Conservation (phyloP, 2,113 vertebrate species). For the Excalfactoria chinensis region DNA sequence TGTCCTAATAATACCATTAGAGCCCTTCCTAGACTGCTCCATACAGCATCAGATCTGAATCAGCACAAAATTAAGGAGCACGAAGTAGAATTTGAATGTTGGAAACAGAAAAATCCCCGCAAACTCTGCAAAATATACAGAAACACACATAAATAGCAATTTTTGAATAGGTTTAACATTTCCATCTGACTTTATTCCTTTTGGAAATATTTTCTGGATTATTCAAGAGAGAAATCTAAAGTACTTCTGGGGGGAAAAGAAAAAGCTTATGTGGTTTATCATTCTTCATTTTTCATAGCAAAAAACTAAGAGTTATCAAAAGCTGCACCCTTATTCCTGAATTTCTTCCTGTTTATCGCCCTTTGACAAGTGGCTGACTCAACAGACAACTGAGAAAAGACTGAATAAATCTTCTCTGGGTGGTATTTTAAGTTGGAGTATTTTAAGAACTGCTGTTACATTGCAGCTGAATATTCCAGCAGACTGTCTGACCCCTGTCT, state of each 20-base stretch:
- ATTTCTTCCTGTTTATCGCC: constrained; percentile 33
- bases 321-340: not conserved
- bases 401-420: constrained; percentile 6
- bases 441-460: constrained; percentile 52
- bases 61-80: not conserved
- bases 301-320: not conserved
- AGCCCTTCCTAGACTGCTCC: not conserved
- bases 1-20: not conserved
- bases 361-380: constrained; percentile 41
- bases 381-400: constrained; percentile 58
- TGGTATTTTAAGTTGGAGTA: constrained; percentile 46
- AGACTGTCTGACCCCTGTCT: constrained; percentile 36
- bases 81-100: not conserved
- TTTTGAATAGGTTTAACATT: not conserved
- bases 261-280: not conserved
- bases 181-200: not conserved
- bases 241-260: not conserved
- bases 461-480: constrained; percentile 30
- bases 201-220: not conserved
- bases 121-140: not conserved
- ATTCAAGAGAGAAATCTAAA: constrained; percentile 32
- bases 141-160: not conserved
- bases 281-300: not conserved
- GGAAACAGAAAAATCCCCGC: not conserved
- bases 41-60: not conserved